Percentiles rank a stretch among this genome's conserved stretches.
These are phyloP conservation scores for Leptosomus discolor DNA, from an alignment of 2,113 vertebrate genomes.

Conservation along the genomic window DNA sequence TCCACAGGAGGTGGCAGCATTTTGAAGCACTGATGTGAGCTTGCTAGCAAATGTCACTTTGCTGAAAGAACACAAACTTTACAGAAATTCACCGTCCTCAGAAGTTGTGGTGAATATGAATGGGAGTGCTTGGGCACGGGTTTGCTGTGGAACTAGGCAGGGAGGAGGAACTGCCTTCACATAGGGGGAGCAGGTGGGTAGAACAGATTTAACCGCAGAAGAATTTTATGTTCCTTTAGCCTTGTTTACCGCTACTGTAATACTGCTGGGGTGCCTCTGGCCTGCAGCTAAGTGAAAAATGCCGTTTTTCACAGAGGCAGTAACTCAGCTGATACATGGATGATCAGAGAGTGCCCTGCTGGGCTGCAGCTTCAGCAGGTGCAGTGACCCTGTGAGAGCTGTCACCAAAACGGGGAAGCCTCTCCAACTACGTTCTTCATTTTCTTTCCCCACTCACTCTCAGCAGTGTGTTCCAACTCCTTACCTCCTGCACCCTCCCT, in stretches of 20 bases:
- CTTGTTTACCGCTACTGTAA: background rate
- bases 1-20: conserved; percentile 41
- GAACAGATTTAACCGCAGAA: background rate
- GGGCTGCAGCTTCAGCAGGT: background rate
- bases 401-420: background rate
- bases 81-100: background rate
- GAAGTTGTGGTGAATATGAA: background rate
- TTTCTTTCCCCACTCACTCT: background rate
- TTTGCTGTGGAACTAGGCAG: background rate
- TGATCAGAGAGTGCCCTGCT: background rate
- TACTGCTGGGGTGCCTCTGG: background rate
- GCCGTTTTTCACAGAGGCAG: background rate
- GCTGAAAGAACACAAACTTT: background rate
- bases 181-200: background rate
- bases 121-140: background rate
- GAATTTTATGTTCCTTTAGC: background rate
- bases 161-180: background rate
- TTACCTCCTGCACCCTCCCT: background rate
- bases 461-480: background rate
- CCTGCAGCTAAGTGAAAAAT: background rate
- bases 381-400: background rate
- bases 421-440: background rate
- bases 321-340: background rate
- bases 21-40: background rate
- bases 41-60: background rate